phyloP scores from a whole-genome alignment of 2,113 vertebrate genomes.

The Lamprotornis superbus region DNA sequence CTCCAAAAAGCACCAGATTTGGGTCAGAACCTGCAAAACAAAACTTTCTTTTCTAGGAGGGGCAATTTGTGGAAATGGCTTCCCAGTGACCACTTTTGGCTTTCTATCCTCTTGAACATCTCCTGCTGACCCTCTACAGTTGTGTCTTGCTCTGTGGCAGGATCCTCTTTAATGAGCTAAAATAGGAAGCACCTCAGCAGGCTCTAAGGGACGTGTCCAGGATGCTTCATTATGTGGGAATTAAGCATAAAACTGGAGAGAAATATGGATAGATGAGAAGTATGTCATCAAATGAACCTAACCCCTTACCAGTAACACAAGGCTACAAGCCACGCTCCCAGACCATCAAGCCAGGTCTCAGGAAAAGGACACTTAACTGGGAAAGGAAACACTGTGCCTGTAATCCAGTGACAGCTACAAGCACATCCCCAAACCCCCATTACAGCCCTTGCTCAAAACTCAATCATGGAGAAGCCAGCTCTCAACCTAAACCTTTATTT shows the following conservation, averaged over 20 bases:
- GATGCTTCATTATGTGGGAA: not conserved
- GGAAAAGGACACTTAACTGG: not conserved
- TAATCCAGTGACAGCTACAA: not conserved
- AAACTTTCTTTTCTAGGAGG: not conserved
- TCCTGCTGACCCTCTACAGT: not conserved
- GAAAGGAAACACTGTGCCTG: not conserved
- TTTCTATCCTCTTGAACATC: not conserved
- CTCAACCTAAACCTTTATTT: conserved; percentile 29
- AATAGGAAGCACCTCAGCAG: not conserved
- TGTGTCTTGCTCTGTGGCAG: not conserved
- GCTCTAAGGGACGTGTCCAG: not conserved
- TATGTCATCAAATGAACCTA: not conserved
- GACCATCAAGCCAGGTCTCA: not conserved
- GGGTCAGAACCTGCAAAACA: not conserved
- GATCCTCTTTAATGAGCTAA: not conserved
- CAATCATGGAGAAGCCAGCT: not conserved
- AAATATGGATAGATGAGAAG: not conserved
- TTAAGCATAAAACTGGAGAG: not conserved
- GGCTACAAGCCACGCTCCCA: fast-evolving
- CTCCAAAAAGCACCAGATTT: not conserved
- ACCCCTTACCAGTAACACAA: not conserved
- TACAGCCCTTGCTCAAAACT: not conserved
- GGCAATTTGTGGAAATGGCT: not conserved
- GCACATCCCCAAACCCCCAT: not conserved
- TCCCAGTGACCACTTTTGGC: not conserved